Evolutionary conservation across 2,797 vertebrate species (phyloP).

Genomic region (Urocyon cinereoargenteus): DNA sequence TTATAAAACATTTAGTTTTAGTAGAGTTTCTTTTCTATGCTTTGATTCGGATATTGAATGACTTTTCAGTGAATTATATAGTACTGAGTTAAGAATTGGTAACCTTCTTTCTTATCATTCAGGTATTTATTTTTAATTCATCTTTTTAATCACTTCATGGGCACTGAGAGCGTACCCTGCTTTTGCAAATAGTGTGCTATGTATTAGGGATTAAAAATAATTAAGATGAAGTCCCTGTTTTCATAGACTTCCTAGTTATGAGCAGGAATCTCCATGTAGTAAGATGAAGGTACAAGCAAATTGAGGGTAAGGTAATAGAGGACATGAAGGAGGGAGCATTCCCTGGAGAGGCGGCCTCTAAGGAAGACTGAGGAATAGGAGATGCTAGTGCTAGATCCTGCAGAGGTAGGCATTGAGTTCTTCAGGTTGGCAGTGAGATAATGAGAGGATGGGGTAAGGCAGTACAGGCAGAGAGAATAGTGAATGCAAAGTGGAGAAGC

Average conservation of each 20-base stretch:
- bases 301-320: not conserved
- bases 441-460: not conserved
- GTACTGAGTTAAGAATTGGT: constrained; percentile 4
- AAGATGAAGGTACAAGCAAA: not conserved
- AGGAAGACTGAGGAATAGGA: not conserved
- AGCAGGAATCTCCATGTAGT: not conserved
- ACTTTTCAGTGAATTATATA: constrained; percentile 48
- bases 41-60: constrained; percentile 40
- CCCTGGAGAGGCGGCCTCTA: not conserved
- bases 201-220: not conserved
- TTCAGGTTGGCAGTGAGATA: not conserved
- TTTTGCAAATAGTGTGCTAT: not conserved
- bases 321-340: not conserved
- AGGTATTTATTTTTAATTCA: not conserved
- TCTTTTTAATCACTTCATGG: not conserved
- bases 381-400: not conserved
- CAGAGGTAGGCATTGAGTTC: not conserved
- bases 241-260: not conserved
- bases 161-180: not conserved
- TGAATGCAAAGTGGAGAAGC: not conserved
- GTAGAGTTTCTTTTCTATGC: constrained; percentile 32
- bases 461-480: not conserved
- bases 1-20: constrained; percentile 45
- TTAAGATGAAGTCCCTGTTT: not conserved
- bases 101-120: not conserved